Conservation (phyloP, 2,113 vertebrate species). For the Poeciliopsis retropinna region DNA sequence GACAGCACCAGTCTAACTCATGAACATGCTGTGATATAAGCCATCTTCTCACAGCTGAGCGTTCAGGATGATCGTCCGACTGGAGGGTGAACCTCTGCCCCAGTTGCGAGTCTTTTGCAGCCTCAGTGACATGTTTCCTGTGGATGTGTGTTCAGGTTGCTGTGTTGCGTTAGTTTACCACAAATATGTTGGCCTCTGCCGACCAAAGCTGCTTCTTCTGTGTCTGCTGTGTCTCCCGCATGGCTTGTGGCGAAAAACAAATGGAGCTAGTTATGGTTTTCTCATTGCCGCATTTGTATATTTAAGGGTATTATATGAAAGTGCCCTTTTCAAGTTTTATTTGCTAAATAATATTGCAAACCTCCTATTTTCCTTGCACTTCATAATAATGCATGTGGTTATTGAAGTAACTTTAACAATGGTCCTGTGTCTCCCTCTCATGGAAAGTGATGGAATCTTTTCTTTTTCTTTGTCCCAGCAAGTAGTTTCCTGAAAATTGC, state of each 20-base stretch:
- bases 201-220: neutral
- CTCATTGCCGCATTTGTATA: neutral
- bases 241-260: neutral
- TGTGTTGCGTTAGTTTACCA: neutral
- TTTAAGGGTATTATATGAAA: neutral
- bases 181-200: neutral
- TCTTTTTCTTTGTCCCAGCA: neutral
- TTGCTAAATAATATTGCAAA: too few relatives aligned
- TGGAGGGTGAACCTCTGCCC: too few relatives aligned
- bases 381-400: neutral
- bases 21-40: too few relatives aligned
- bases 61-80: too few relatives aligned
- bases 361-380: neutral
- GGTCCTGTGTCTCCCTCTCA: conserved; percentile 63
- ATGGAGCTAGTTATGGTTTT: neutral
- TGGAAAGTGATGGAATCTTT: conserved; percentile 36
- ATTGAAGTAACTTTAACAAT: neutral
- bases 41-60: too few relatives aligned
- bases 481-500: neutral
- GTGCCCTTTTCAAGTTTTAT: too few relatives aligned
- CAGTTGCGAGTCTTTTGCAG: too few relatives aligned
- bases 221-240: neutral
- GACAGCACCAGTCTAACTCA: too few relatives aligned
- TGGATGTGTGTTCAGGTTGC: neutral
- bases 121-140: neutral